Evolutionary conservation across 2,797 vertebrate genomes (phyloP), one percentile per base, ranked within the genome.

Genomic region (Acipenser oxyrinchus): DNA sequence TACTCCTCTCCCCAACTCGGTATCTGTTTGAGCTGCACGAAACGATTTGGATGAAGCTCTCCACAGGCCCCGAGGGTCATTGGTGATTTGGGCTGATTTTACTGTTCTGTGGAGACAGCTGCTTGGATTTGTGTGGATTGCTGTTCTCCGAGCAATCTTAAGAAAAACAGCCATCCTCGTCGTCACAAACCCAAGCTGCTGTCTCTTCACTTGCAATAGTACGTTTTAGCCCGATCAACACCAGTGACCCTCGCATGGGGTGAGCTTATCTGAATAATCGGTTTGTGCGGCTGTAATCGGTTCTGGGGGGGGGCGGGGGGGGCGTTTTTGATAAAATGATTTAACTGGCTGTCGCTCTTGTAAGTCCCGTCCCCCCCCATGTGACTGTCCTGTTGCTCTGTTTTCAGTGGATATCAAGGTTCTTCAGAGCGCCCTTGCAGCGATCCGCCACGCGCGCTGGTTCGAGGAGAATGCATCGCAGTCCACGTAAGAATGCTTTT

Each of bases 381-480:
- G 15, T 18, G 15, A 18, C 15, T 18, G 15, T 18, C 15, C 15
- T 18, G 15, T 18, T 18, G 15, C 15, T n/a, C 52, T 55, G n/a
- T 10, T 55, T 55, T 7, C 79, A 99, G 96, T 99, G 93, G 95
- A 99, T 77, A 98, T 99, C 75, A 97, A 98, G 75, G 96, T 98
- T 64, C 84, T 99, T 69, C 96, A 99, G 79, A 98, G 95, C 1
- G 96, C 96, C 6, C 87, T 99, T n/a, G 96, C 96, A 0, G 96
- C 95, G 69, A 97, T 98, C 77, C 83, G 96, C 4, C 96, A 98
- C 0, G 95, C 96, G 2, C 94, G 96, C 65, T 99, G 96, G 96
- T 99, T 98, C 48, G 96, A 99, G 75, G 96, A 98, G 79, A 99
- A 98, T 0, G 96, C 96, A 10, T 98, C 95, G 2, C 96, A 97